A percentile compares a stretch with the other conserved stretches of the same genome.
Conservation (phyloP, 2,113 vertebrate species). For the Pachyramphus minor region DNA sequence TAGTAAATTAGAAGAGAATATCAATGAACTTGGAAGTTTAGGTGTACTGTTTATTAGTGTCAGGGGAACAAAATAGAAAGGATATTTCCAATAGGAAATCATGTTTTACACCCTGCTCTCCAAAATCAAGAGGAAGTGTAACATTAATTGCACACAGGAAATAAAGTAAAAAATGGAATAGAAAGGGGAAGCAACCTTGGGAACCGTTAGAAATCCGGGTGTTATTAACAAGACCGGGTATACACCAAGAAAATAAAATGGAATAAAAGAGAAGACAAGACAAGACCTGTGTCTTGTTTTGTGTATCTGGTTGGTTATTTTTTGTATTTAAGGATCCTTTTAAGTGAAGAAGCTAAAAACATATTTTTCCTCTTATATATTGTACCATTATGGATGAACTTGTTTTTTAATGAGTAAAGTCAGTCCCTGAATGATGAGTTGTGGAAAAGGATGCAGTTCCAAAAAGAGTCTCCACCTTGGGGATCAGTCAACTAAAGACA, state of each 20-base stretch:
- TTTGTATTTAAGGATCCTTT: neutral
- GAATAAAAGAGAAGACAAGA: neutral
- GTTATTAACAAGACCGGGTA: neutral
- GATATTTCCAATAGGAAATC: neutral
- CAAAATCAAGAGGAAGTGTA: neutral
- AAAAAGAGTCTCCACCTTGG: neutral
- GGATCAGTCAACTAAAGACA: neutral
- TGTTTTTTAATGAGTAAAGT: neutral
- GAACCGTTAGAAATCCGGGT: neutral
- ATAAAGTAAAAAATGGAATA: neutral
- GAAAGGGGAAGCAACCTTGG: neutral
- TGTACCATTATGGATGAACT: neutral
- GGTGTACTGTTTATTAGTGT: neutral
- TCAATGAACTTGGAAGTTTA: neutral
- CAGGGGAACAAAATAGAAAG: neutral
- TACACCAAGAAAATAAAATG: neutral
- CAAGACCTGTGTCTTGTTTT: neutral
- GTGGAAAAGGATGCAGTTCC: accelerated
- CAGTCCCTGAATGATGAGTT: neutral
- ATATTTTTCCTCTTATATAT: neutral
- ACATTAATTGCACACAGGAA: neutral
- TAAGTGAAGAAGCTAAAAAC: neutral
- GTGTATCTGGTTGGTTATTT: neutral
- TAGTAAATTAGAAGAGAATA: neutral
- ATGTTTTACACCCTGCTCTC: neutral